Percentiles rank a stretch among this genome's conserved stretches.
These are phyloP conservation scores for Drosophila bunnanda DNA, from an alignment of 2,888 invertebrate species.

Conservation along the genomic window DNA sequence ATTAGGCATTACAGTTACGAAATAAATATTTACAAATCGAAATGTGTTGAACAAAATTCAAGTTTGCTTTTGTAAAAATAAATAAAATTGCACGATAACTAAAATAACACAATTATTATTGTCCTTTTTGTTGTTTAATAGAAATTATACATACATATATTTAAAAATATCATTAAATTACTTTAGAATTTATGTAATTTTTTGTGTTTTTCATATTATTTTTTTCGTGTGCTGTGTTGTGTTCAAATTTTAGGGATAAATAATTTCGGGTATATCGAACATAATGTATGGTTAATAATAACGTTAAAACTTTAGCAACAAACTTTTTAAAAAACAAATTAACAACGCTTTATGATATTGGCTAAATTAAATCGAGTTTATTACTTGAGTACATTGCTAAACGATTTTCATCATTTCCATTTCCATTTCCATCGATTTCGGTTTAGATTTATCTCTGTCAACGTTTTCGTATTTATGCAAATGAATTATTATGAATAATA, in stretches of 20 bases:
- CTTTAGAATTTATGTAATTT: constrained; percentile 26
- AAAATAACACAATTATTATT: constrained; percentile 62
- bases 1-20: constrained; percentile 62
- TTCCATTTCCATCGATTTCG: constrained; percentile 40
- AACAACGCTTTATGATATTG: constrained; percentile 63
- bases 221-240: constrained; percentile 34
- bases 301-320: constrained; percentile 76
- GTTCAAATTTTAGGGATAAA: constrained; percentile 29
- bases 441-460: constrained; percentile 31
- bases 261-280: constrained; percentile 53
- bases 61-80: constrained; percentile 64
- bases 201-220: constrained; percentile 40
- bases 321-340: constrained; percentile 72
- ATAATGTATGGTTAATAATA: constrained; percentile 58
- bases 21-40: constrained; percentile 84
- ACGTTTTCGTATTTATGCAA: constrained; percentile 30
- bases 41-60: constrained; percentile 68
- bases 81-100: constrained; percentile 76
- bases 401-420: constrained; percentile 36
- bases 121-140: constrained; percentile 26
- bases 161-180: constrained; percentile 28
- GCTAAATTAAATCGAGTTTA: constrained; percentile 66
- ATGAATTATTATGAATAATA: constrained; percentile 42
- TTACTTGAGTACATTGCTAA: constrained; percentile 75
- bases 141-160: constrained; percentile 32